Evolutionary conservation across 2,113 vertebrate genomes (phyloP), one percentile per base, ranked within the genome.

Genomic region (Leucosticte australis): DNA sequence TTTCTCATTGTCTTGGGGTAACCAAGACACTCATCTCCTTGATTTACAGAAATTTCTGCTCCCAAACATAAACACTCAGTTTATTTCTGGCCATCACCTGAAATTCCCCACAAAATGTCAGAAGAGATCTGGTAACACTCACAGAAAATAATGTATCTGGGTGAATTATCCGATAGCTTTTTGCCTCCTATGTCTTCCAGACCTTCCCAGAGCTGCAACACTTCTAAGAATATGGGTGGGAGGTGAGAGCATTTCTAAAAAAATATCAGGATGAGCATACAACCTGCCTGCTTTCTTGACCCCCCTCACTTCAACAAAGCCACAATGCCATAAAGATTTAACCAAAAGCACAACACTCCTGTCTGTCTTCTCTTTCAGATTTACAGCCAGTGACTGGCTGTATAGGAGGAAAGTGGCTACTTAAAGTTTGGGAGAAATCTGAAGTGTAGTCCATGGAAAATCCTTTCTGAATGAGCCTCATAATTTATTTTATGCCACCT

Each of bases 211-310:
- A 83, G 24, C 31, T 24, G 10, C 47, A 89, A 28, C 22, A 12
- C 8, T 41, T n/a, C 13, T 50, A 39, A n/a, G n/a, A n/a, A 76
- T 15, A 70, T 0, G 1, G 44, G 11, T 0, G 0, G 28, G 6
- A 87, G 4, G 11, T 0, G 1, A 47, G 6, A 89, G 3, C 13
- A 41, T 75, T 37, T 74, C 49, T 65, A 22, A 67, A 71, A 57
- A 21, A 20, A 13, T 6, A 39, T 5, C 26, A 87, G 15, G 14
- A 26, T 18, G 15, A 67, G 17, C 26, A 22, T 11, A 64, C 2
- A 88, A 42, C 10, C 31, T 55, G n/a, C 35, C 56, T 52, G 46
- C 23, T 57, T 89, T 59, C 47, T 57, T 63, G 47, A 42, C 10
- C 33, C 9, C 8, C 11, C 5, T 63, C 4, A 13, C 15, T 64